A percentile compares a stretch with the other conserved stretches of the same genome.
Conservation (phyloP, 2,888 invertebrate genomes). For the Cerastoderma edule region DNA sequence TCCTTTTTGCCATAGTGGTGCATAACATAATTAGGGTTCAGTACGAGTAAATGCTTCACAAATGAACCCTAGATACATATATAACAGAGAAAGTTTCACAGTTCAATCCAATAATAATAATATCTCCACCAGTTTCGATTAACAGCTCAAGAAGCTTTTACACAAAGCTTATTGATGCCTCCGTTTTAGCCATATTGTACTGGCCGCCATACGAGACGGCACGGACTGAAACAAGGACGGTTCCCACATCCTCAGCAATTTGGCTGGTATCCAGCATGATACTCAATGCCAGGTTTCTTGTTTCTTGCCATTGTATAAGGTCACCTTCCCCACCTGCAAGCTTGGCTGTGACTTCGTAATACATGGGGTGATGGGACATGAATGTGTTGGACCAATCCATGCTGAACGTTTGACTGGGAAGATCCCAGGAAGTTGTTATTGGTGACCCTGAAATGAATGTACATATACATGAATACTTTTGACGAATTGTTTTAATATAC, state of each 20-base stretch:
- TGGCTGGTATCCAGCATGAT: slow-evolving; percentile 15
- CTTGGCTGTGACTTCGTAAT: slow-evolving; percentile 37
- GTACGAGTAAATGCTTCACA: no score
- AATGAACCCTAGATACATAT: no score
- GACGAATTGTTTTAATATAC: no score
- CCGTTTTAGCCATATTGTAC: slow-evolving; percentile 12
- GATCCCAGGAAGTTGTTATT: slow-evolving; percentile 13
- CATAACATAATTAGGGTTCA: no score
- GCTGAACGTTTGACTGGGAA: neutral
- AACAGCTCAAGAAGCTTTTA: no score
- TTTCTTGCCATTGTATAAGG: slow-evolving; percentile 52
- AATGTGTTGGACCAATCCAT: slow-evolving; percentile 35
- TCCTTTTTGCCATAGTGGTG: no score
- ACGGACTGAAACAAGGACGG: slow-evolving; percentile 27
- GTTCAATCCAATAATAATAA: no score
- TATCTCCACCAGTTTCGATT: no score
- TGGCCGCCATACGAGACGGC: slow-evolving; percentile 34
- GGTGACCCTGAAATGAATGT: slow-evolving; percentile 21
- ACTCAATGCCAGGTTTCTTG: slow-evolving; percentile 25
- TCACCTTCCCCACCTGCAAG: slow-evolving; percentile 26
- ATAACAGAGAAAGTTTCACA: no score
- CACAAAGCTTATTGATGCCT: neutral
- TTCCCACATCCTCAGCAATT: slow-evolving; percentile 7
- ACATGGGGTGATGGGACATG: slow-evolving; percentile 27
- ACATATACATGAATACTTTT: no score